phyloP scores from a whole-genome alignment of 2,113 vertebrate species.

The Osmerus eperlanus region DNA sequence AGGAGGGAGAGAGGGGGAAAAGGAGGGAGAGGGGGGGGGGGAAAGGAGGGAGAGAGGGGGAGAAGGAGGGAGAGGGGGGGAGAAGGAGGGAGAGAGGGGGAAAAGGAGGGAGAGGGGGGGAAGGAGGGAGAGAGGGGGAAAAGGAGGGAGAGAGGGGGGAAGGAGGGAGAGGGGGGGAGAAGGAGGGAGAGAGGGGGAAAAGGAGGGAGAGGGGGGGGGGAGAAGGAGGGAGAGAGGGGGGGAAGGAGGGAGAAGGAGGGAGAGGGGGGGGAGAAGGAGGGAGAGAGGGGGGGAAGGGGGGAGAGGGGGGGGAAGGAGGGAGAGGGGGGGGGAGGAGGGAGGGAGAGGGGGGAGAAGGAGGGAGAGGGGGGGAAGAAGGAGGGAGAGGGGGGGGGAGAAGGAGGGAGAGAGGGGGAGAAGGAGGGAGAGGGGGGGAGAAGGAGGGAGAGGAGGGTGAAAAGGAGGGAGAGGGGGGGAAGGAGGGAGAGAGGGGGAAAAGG shows the following conservation, averaged over 20 bases:
- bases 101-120: not conserved
- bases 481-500: not conserved
- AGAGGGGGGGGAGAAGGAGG: no score
- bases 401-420: not conserved
- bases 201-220: not conserved
- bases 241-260: not conserved
- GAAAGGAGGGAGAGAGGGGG: not conserved
- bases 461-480: not conserved
- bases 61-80: not conserved
- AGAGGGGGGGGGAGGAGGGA: no score
- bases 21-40: not conserved
- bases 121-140: no score
- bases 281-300: not conserved
- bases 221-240: not conserved
- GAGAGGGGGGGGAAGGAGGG: not conserved
- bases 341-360: not conserved
- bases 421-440: not conserved
- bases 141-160: no score
- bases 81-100: not conserved
- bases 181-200: not conserved
- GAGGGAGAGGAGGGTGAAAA: not conserved
- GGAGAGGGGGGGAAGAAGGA: not conserved
- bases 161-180: no score
- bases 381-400: not conserved
- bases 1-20: not conserved